phyloP scores from a whole-genome alignment of 2,797 vertebrate genomes.

The Parambassis ranga region DNA sequence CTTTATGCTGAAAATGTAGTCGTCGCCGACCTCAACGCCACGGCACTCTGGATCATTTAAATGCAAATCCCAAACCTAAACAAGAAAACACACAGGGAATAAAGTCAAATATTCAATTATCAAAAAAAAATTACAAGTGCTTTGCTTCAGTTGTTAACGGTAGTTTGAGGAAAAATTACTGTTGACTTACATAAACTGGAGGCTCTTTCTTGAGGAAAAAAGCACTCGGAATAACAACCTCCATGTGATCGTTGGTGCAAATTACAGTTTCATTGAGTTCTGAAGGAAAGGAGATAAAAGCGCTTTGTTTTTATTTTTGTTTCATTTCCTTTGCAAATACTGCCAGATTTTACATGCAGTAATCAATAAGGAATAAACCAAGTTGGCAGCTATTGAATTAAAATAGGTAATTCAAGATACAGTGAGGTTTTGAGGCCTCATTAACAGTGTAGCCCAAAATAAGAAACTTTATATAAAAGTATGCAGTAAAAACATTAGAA shows the following conservation, averaged over 20 bases:
- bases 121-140: background rate
- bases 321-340: too few relatives aligned
- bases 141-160: background rate
- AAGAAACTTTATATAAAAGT: too few relatives aligned
- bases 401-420: too few relatives aligned
- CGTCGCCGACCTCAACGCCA: slow-evolving; percentile 66
- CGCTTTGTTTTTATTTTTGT: too few relatives aligned
- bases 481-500: too few relatives aligned
- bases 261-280: slow-evolving; percentile 83
- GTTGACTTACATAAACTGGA: slow-evolving; percentile 77
- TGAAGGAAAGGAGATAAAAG: slow-evolving; percentile 28
- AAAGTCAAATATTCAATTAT: background rate
- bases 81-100: slow-evolving; percentile 7
- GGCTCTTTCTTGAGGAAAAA: slow-evolving; percentile 82
- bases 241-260: slow-evolving; percentile 82
- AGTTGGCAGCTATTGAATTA: too few relatives aligned
- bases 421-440: too few relatives aligned
- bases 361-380: too few relatives aligned
- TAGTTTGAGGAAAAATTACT: background rate
- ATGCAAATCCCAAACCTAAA: slow-evolving; percentile 82
- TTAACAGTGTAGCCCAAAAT: too few relatives aligned
- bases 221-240: slow-evolving; percentile 76
- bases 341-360: too few relatives aligned
- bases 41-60: slow-evolving; percentile 76
- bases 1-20: slow-evolving; percentile 82